Evolutionary conservation across 2,888 invertebrate species (phyloP).

Genomic region (Lacanobia oleracea): DNA sequence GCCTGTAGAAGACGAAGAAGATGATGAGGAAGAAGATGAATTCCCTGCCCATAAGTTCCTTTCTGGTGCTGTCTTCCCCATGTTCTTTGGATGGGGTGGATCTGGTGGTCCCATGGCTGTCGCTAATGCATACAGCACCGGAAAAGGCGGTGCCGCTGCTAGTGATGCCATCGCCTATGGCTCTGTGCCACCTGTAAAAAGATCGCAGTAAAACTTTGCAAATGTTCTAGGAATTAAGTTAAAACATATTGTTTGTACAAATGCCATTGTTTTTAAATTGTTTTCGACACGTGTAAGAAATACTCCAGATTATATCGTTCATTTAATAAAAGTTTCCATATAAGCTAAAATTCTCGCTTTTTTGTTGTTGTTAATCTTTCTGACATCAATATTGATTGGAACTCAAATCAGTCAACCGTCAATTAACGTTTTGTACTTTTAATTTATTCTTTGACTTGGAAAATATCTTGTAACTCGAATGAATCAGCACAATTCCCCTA

Average conservation of each 20-base stretch:
- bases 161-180: slow-evolving; percentile 94
- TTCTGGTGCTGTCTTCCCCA: slow-evolving; percentile 92
- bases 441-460: background rate
- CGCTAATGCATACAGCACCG: slow-evolving; percentile 93
- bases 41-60: slow-evolving; percentile 83
- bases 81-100: slow-evolving; percentile 90
- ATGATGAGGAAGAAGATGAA: slow-evolving; percentile 88
- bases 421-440: slow-evolving; percentile 6
- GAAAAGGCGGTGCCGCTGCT: slow-evolving; percentile 92
- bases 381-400: slow-evolving; percentile 32
- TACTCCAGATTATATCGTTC: slow-evolving; percentile 31
- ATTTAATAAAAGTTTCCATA: slow-evolving; percentile 35
- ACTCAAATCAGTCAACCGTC: slow-evolving; percentile 3
- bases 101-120: slow-evolving; percentile 91
- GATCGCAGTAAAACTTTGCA: slow-evolving; percentile 64
- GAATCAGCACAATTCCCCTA: background rate
- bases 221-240: slow-evolving; percentile 48
- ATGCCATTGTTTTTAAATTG: slow-evolving; percentile 43
- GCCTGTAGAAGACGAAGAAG: slow-evolving; percentile 79
- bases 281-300: slow-evolving; percentile 32
- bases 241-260: slow-evolving; percentile 53
- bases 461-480: slow-evolving; percentile 5
- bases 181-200: slow-evolving; percentile 83
- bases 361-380: slow-evolving; percentile 18
- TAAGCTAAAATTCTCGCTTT: slow-evolving; percentile 9